These are phyloP conservation scores for Oceanodroma tethys DNA, from an alignment of 2,113 vertebrate species.

Conservation along the genomic window DNA sequence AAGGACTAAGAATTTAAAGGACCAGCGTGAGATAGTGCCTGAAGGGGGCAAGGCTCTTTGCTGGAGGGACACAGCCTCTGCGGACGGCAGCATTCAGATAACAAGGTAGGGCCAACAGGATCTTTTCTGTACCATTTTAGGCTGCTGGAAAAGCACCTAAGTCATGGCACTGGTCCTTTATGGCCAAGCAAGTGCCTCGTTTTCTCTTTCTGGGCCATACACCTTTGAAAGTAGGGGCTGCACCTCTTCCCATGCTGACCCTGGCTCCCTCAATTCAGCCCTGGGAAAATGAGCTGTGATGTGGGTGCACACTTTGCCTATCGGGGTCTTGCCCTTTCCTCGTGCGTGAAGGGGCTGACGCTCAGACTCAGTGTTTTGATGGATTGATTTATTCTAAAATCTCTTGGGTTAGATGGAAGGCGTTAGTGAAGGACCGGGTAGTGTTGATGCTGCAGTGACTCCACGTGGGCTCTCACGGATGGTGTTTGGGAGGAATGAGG, in stretches of 20 bases:
- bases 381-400: neutral
- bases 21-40: neutral
- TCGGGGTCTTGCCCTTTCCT: neutral
- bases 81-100: fast-evolving
- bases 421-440: neutral
- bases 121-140: neutral
- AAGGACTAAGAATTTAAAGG: neutral
- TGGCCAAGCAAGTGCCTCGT: neutral
- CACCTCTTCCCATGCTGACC: neutral
- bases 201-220: neutral
- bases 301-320: neutral
- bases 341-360: neutral
- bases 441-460: neutral
- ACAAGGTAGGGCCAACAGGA: neutral
- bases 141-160: neutral
- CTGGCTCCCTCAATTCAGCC: neutral
- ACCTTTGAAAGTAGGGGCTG: neutral
- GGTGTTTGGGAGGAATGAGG: neutral
- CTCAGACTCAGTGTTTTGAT: neutral
- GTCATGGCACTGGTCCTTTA: neutral
- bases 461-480: fast-evolving
- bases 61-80: neutral
- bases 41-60: neutral
- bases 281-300: neutral
- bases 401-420: neutral